Conservation (phyloP, 2,797 vertebrate species). For the Xenopus petersii region DNA sequence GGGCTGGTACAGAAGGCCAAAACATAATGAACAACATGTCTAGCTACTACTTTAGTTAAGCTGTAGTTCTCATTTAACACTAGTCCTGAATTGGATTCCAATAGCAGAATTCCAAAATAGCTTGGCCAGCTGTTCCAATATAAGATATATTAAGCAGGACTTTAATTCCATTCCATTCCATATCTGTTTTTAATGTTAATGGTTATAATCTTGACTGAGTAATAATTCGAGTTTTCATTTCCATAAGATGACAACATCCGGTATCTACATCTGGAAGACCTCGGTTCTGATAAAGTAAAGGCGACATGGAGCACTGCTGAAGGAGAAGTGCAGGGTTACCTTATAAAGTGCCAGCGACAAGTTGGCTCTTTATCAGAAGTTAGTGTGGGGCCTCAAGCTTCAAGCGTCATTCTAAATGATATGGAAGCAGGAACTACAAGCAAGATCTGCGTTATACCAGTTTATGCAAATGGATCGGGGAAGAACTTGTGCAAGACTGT, state of each 20-base stretch:
- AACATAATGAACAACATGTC: too few species aligned
- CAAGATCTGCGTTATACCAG: conserved; percentile 54
- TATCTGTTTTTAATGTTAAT: too few species aligned
- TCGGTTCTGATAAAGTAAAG: conserved; percentile 36
- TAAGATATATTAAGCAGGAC: too few species aligned
- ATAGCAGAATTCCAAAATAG: too few species aligned
- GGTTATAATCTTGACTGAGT: too few species aligned
- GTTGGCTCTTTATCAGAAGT: neutral
- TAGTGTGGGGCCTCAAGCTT: conserved; percentile 50
- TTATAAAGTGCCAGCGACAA: conserved; percentile 54
- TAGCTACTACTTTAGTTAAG: too few species aligned
- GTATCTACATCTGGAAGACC: conserved; percentile 51
- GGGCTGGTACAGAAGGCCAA: too few species aligned
- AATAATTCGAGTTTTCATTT: neutral
- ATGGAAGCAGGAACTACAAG: conserved; percentile 45
- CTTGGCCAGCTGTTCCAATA: too few species aligned
- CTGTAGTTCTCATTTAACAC: too few species aligned
- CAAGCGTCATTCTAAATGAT: conserved; percentile 48
- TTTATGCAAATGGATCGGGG: conserved; percentile 50
- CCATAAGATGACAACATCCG: conserved; percentile 45
- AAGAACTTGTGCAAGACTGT: conserved; percentile 38
- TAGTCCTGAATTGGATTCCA: too few species aligned
- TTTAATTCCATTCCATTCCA: too few species aligned
- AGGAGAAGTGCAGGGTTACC: conserved; percentile 47
- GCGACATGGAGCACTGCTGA: conserved; percentile 51